Evolutionary conservation across 2,888 invertebrate species (phyloP).

Genomic region (Opisthograptis luteolata): DNA sequence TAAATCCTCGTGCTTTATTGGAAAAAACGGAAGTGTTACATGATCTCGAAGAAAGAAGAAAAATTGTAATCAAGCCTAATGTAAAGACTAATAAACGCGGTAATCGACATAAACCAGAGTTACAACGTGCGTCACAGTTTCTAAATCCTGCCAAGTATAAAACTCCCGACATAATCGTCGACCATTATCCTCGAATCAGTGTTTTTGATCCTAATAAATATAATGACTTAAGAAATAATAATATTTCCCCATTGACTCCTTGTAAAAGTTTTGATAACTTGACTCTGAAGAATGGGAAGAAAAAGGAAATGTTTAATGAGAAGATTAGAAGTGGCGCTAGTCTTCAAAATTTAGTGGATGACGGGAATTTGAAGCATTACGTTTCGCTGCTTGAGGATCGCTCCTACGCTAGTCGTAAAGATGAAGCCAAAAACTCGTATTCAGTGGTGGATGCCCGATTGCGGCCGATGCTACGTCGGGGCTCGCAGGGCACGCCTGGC

Average conservation of each 20-base stretch:
- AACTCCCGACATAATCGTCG: conserved; percentile 68
- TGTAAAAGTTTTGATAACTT: conserved; percentile 81
- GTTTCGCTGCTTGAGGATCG: conserved; percentile 61
- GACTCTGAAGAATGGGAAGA: conserved; percentile 59
- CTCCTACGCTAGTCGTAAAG: conserved; percentile 45
- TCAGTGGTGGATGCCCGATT: conserved; percentile 67
- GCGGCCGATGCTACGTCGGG: conserved; percentile 56
- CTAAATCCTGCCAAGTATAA: conserved; percentile 51
- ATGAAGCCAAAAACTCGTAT: conserved; percentile 68
- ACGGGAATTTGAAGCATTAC: conserved; percentile 68
- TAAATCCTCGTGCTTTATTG: conserved; percentile 59
- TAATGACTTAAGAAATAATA: conserved; percentile 72
- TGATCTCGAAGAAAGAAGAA: conserved; percentile 68
- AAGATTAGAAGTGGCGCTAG: conserved; percentile 68
- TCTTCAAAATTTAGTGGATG: conserved; percentile 71
- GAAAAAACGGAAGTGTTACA: conserved; percentile 67
- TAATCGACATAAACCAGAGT: conserved; percentile 59
- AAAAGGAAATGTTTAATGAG: conserved; percentile 46
- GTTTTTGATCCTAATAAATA: conserved; percentile 70
- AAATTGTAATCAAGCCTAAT: conserved; percentile 73
- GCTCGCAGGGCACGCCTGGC: conserved; percentile 58
- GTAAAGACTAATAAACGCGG: conserved; percentile 73
- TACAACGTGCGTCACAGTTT: conserved; percentile 43
- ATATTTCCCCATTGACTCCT: conserved; percentile 60
- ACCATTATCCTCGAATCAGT: conserved; percentile 70